phyloP scores from a whole-genome alignment of 2,113 vertebrate species.

The Gila orcuttii region DNA sequence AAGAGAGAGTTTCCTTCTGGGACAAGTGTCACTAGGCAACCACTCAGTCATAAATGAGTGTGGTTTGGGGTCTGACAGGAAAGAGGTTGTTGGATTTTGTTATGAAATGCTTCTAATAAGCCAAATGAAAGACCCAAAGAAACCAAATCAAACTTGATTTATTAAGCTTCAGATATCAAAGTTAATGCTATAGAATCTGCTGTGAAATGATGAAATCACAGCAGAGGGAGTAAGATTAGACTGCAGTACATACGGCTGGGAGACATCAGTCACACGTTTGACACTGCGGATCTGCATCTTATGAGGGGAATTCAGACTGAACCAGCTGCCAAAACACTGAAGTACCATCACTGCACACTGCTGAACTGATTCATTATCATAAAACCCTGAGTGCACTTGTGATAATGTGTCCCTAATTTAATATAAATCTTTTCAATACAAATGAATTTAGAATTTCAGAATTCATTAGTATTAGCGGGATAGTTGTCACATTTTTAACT shows the following conservation, averaged over 20 bases:
- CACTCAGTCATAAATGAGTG: constrained; percentile 41
- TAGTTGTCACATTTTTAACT: neutral
- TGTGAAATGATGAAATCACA: constrained; percentile 13
- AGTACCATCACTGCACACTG: neutral
- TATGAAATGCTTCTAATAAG: constrained; percentile 25
- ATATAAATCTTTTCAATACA: neutral
- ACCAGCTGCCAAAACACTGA: constrained; percentile 36
- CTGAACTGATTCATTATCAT: constrained; percentile 8
- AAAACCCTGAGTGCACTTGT: constrained; percentile 5
- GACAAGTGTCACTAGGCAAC: constrained; percentile 46
- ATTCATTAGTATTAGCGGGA: neutral
- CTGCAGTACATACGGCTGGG: neutral
- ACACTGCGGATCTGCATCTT: neutral
- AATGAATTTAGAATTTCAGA: neutral
- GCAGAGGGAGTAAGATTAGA: neutral
- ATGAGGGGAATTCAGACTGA: constrained; percentile 5
- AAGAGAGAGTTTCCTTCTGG: constrained; percentile 52
- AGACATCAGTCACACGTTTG: constrained; percentile 30
- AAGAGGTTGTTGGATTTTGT: constrained; percentile 17
- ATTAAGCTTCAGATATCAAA: constrained; percentile 9
- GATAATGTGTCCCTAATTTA: neutral
- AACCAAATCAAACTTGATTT: constrained; percentile 7
- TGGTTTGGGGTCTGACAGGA: constrained; percentile 14
- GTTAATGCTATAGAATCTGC: constrained; percentile 8
- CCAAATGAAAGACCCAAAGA: neutral